Base-by-base conservation (phyloP, 2,888 invertebrate genomes). In the Cepaea hortensis region DNA sequence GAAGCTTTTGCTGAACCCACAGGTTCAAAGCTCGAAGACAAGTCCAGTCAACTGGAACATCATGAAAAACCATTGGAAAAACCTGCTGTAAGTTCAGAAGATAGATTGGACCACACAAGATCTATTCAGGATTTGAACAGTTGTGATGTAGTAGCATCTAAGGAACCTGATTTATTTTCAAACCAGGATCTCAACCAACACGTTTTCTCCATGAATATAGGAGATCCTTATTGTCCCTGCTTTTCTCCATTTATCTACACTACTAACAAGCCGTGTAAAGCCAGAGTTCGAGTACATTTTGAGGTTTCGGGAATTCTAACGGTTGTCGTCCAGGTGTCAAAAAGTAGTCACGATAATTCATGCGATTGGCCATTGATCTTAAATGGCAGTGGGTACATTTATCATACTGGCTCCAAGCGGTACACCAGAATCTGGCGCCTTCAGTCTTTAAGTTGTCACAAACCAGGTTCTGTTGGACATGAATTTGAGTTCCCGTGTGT, bases 361-460 rank as follows among this genome's bases (percentile, higher is more conserved):
- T 15, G 20, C n/a, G 61, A 46, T 3, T 84, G 84, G 84, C 84
- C 84, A 4, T 4, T 84, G 6, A 3, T 20, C 18, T 46, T 84
- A 13, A 23, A 48, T 55, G 76, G 84, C 3, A 20, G 0, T 4
- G 84, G 84, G 3, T 20, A 35, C 7, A 76, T 84, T 62, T 84
- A 20, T 20, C 75, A 84, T 46, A 13, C 7, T 6, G 18, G 5
- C 13, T 75, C 84, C 3, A n/a, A 35, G 61, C 7, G 55, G 3
- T 11, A 1, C 62, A 75, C 84, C 18, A 15, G 23, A 20, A 23
- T 84, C 18, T 84, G 84, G 84, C 46, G 50, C 20, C 55, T 84
- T 13, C 55, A 15, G 3, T n/a, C 75, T 2, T n/a, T 15, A 72
- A 3, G 11, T 18, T 84, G 84, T 48, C 11, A 61, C 11, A 55